Conservation (phyloP, 2,888 invertebrate genomes). For the Empis stercorea region DNA sequence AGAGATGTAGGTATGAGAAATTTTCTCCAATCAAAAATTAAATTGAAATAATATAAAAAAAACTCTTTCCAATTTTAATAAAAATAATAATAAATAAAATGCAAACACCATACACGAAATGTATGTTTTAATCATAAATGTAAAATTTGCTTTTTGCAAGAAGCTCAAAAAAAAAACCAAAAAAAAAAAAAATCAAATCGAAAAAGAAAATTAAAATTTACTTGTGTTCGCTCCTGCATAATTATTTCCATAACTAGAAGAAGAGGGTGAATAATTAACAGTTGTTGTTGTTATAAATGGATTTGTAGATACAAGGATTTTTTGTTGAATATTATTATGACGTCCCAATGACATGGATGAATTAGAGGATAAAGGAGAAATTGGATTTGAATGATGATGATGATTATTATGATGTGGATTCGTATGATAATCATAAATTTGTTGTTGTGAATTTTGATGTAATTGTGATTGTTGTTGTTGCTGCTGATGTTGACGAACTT, state of each 20-base stretch:
- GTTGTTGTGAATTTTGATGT: slow-evolving; percentile 17
- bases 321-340: slow-evolving; percentile 26
- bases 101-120: too few relatives aligned
- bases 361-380: slow-evolving; percentile 6
- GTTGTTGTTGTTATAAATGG: slow-evolving; percentile 36
- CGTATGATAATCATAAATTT: slow-evolving; percentile 19
- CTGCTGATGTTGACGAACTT: slow-evolving; percentile 22
- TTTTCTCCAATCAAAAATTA: too few relatives aligned
- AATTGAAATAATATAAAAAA: too few relatives aligned
- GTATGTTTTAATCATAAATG: too few relatives aligned
- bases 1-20: too few relatives aligned
- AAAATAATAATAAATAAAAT: too few relatives aligned
- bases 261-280: slow-evolving; percentile 28
- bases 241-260: slow-evolving; percentile 17
- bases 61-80: too few relatives aligned
- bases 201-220: slow-evolving; percentile 15
- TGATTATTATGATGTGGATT: slow-evolving; percentile 23
- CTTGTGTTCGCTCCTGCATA: slow-evolving; percentile 17
- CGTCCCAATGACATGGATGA: slow-evolving; percentile 22
- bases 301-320: slow-evolving; percentile 36
- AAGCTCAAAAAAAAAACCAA: slow-evolving; percentile 3
- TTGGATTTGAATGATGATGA: slow-evolving; percentile 24
- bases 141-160: too few relatives aligned
- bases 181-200: slow-evolving; percentile 5
- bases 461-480: slow-evolving; percentile 21